phyloP scores from a whole-genome alignment of 1,140 invertebrate species.

The Glossosoma conforme region DNA sequence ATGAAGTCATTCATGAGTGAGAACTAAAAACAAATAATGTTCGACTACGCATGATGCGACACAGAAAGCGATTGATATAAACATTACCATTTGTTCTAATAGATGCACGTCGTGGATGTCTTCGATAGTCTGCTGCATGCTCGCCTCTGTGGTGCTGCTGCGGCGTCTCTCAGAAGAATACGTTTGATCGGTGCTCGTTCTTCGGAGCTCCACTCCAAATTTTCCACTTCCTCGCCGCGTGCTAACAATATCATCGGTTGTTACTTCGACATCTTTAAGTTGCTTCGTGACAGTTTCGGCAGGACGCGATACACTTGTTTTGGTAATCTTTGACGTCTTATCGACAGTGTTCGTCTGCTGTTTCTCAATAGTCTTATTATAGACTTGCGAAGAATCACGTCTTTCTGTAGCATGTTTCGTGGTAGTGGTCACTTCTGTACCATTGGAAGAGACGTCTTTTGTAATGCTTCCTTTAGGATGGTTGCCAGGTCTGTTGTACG shows the following conservation, averaged over 20 bases:
- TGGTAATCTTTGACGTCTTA: conserved; percentile 2
- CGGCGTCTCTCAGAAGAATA: conserved; percentile 40
- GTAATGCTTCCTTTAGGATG: conserved; percentile 2
- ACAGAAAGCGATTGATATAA: neutral
- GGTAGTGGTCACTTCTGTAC: neutral
- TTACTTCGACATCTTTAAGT: neutral
- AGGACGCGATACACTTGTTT: neutral
- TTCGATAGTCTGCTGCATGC: conserved; percentile 56
- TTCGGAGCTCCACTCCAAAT: conserved; percentile 59
- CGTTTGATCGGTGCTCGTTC: conserved; percentile 47
- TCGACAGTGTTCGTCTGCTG: neutral
- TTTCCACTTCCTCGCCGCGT: conserved; percentile 52
- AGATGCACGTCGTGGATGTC: conserved; percentile 64
- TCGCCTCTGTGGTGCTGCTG: conserved; percentile 39
- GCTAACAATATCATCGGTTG: conserved; percentile 32
- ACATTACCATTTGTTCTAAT: conserved; percentile 62
- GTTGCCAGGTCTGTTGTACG: conserved; percentile 9
- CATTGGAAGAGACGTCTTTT: neutral
- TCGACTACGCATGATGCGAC: neutral
- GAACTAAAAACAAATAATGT: conserved; percentile 5
- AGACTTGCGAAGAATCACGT: too few relatives aligned
- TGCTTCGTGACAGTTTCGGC: neutral
- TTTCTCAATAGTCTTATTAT: conserved; percentile 3
- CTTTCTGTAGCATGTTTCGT: too few relatives aligned
- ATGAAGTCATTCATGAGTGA: neutral